Evolutionary conservation across 2,797 vertebrate species (phyloP), one percentile per base, ranked within the genome.

Genomic region (Macropodus opercularis): DNA sequence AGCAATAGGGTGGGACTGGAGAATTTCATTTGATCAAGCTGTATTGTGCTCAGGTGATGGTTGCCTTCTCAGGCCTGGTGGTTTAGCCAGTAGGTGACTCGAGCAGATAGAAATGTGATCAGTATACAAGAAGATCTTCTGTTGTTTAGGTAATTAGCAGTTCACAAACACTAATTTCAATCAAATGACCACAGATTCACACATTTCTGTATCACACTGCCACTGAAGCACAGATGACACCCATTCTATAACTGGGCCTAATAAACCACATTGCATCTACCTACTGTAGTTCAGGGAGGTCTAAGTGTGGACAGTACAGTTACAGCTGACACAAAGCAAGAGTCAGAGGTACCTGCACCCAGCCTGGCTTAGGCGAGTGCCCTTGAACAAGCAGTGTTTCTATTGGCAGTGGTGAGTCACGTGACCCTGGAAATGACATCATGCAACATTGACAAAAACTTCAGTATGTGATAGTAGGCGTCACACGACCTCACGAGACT

Each of bases 401-500:
- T 83, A 75, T 81, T 88, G 83, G 87, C 85, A 82, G 86, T 88
- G 83, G 72, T 81, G 79, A 86, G 83, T 86, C 80, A 39, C 49
- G 70, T 83, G 72, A 87, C 81, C 81, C 81, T 69, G 40, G 77
- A 77, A 88, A 86, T 86, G 86, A 91, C 84, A 90, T 92, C 91
- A 92, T 93, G 92, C 91, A 91, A 92, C 80, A 90, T 80, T 75
- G 80, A 91, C 40, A 52, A 68, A 48, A 44, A 57, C 58, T 53
- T 61, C 1, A 15, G 46, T 34, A 41, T 38, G 52, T 18, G 13
- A 34, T 19, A n/a, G 65, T 4, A 12, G 68, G 43, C 35, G n/a
- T 85, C 87, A 99, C 87, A 99, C 96, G 90, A 99, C 94, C 85
- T 98, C 97, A 52, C 94, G 92, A 80, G 90, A 96, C 87, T 91